Base-by-base conservation (phyloP, 2,888 invertebrate species). In the Abrostola triplasia region DNA sequence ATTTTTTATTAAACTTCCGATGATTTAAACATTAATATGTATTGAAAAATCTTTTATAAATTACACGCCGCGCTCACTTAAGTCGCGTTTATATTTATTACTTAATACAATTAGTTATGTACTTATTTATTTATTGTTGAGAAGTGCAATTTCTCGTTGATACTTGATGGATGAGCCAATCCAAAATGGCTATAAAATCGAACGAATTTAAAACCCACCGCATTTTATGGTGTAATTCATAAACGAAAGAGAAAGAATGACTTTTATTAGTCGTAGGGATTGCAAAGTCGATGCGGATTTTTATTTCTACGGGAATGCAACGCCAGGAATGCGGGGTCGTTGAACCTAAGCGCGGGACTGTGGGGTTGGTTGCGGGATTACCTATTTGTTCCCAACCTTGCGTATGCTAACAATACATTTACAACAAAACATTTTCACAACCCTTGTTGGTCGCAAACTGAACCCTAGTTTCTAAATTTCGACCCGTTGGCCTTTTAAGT, bases 311-410 rank as follows among this genome's bases (percentile, higher is more conserved):
- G 77, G 77, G 84, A 85, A 84, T 85, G 85, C 87, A 87, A 80
- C 81, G 82, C 74, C 72, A 79, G 87, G 88, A 86, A 88, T 88
- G 86, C 79, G 80, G 82, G 88, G 85, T 90, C 87, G 70, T 77
- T 84, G 88, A 85, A 83, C 89, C 75, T 76, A 70, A 74, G 78
- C 80, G 86, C 87, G 87, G 86, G 87, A 84, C 84, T 79, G 83
- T 84, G 81, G 84, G 84, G 86, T 85, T 81, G 81, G 77, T 76
- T 75, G 76, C 73, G 69, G 83, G 82, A 84, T 84, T 80, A 83
- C 80, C 82, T 84, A 82, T 85, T 82, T 79, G 82, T 83, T 79
- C 75, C 76, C 70, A 77, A 80, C 80, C 69, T 77, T 76, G 72
- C 75, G 76, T 75, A 75, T 67, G 70, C 75, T 74, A 73, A 83